These are phyloP conservation scores for Nannospalax galili DNA, from an alignment of 2,113 vertebrate genomes.

Conservation along the genomic window DNA sequence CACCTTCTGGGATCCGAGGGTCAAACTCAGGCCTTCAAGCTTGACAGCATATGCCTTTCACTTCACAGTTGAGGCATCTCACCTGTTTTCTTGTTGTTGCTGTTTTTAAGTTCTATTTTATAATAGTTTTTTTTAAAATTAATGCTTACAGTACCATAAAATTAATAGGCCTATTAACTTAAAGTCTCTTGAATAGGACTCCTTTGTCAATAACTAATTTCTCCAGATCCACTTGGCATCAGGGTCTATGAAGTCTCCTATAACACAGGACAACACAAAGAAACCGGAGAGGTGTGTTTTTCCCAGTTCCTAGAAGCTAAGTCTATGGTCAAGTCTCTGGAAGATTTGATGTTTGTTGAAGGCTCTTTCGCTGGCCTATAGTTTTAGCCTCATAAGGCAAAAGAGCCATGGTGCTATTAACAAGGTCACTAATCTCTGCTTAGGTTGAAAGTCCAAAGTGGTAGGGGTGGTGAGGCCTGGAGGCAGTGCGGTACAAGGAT, in stretches of 20 bases:
- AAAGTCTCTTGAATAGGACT: background rate
- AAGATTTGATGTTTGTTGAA: background rate
- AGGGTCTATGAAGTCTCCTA: background rate
- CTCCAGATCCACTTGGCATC: background rate
- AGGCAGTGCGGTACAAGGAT: rapidly evolving
- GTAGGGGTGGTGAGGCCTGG: too few species aligned
- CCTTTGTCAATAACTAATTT: background rate
- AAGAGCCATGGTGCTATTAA: too few species aligned
- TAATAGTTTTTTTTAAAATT: slow-evolving; percentile 19
- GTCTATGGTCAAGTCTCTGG: background rate
- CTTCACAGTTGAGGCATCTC: too few species aligned
- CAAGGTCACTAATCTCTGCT: background rate
- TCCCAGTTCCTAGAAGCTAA: background rate
- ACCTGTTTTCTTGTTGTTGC: too few species aligned
- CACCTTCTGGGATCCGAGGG: too few species aligned
- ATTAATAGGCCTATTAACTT: slow-evolving; percentile 15
- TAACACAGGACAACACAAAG: background rate
- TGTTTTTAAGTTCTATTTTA: background rate
- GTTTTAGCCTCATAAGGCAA: background rate
- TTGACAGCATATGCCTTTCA: too few species aligned
- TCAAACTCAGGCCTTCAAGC: too few species aligned
- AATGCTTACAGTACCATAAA: background rate
- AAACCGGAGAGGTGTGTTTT: background rate
- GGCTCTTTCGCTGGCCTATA: background rate
- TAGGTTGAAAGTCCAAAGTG: background rate